Conservation (phyloP, 1,140 invertebrate genomes). For the Hyles vespertilio region DNA sequence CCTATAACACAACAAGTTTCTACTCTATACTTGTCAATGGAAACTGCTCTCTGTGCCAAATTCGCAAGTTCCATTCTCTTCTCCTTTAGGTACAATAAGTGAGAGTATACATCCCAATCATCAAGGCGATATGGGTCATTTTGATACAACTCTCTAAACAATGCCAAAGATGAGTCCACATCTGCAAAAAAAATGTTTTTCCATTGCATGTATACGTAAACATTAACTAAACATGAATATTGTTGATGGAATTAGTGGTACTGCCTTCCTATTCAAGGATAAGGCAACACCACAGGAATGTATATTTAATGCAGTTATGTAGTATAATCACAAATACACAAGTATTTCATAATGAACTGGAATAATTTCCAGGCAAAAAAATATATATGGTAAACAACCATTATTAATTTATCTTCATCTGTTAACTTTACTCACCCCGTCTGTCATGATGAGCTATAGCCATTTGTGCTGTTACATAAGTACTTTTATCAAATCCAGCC, state of each 20-base stretch:
- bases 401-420: too few relatives aligned
- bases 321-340: too few relatives aligned
- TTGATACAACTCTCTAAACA: conserved; percentile 88
- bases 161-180: conserved; percentile 90
- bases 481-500: conserved; percentile 90
- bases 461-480: conserved; percentile 94
- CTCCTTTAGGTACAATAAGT: conserved; percentile 96
- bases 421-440: conserved; percentile 79
- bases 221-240: not conserved
- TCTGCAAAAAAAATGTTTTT: conserved; percentile 78
- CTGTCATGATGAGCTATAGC: conserved; percentile 95
- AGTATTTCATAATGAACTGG: too few relatives aligned
- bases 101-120: conserved; percentile 98
- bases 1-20: conserved; percentile 99
- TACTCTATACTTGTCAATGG: conserved; percentile 97
- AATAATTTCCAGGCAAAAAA: too few relatives aligned
- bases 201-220: not conserved
- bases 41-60: conserved; percentile 93
- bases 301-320: too few relatives aligned
- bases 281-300: too few relatives aligned
- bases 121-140: conserved; percentile 95
- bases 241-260: too few relatives aligned
- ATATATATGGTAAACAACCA: too few relatives aligned
- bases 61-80: conserved; percentile 94
- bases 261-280: too few relatives aligned